Conservation (phyloP, 92 coral and sea anemone genomes). For the Epizoanthus stellaris region DNA sequence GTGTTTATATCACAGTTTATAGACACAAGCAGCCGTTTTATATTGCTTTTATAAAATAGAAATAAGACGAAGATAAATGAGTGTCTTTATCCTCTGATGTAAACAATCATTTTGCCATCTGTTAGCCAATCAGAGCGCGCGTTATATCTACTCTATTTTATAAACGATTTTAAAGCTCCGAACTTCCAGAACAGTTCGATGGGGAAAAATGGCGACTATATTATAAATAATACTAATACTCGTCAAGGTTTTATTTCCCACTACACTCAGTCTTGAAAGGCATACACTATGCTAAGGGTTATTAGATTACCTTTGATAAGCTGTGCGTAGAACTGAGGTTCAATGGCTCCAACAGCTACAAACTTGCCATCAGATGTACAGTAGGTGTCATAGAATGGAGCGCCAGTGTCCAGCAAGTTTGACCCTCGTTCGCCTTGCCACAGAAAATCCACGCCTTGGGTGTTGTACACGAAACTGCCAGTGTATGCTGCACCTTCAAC, state of each 20-base stretch:
- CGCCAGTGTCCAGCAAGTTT: constrained; percentile 90
- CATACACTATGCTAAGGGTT: background rate
- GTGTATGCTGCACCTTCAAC: constrained; percentile 86
- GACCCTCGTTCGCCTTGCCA: constrained; percentile 85
- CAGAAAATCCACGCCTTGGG: constrained; percentile 56
- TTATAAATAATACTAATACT: background rate
- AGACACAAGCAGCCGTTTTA: no score
- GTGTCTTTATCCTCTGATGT: no score
- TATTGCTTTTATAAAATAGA: no score
- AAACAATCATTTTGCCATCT: no score
- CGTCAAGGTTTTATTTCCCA: background rate
- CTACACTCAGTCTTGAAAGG: background rate
- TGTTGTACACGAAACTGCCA: constrained; percentile 82
- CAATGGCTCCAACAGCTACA: constrained; percentile 90
- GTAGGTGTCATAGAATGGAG: constrained; percentile 95
- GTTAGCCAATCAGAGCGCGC: no score
- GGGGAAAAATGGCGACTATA: no score
- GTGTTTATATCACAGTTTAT: no score
- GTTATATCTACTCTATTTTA: no score
- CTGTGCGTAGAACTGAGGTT: constrained; percentile 82
- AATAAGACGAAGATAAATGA: no score
- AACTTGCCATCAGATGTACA: constrained; percentile 85
- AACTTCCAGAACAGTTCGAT: no score
- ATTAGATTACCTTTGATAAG: constrained; percentile 72
- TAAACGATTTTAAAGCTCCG: no score